Evolutionary conservation across 2,888 invertebrate genomes (phyloP).

Genomic region (Stenodera caucasica): DNA sequence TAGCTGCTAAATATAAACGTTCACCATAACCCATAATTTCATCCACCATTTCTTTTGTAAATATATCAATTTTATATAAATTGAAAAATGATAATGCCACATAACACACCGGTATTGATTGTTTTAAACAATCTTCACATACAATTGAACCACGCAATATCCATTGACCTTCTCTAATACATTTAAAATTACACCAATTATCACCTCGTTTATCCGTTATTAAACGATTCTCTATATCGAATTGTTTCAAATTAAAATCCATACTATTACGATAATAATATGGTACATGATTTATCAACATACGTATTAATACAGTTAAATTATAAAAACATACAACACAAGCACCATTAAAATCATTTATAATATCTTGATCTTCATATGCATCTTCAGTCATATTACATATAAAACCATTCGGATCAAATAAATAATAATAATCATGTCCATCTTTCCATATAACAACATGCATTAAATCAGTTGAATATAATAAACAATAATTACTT

Average conservation of each 20-base stretch:
- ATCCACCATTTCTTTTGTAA: conserved; percentile 63
- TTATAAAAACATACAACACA: conserved; percentile 47
- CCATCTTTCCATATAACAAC: conserved; percentile 9
- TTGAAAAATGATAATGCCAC: conserved; percentile 63
- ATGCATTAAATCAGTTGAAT: background rate
- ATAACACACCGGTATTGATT: conserved; percentile 62
- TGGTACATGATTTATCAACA: conserved; percentile 47
- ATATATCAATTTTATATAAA: conserved; percentile 61
- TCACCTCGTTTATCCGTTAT: conserved; percentile 38
- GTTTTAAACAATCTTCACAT: conserved; percentile 48
- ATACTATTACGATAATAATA: conserved; percentile 37
- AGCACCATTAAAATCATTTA: conserved; percentile 11
- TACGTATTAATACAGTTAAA: conserved; percentile 42
- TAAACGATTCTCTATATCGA: conserved; percentile 39
- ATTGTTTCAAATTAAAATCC: conserved; percentile 37
- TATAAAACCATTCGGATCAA: conserved; percentile 47
- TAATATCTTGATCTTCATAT: no score
- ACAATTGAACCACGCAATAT: conserved; percentile 49
- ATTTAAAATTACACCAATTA: conserved; percentile 50
- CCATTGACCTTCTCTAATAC: conserved; percentile 50
- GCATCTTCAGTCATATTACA: no score
- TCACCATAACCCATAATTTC: conserved; percentile 67
- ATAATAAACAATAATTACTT: background rate
- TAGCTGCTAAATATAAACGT: conserved; percentile 55
- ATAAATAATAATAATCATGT: conserved; percentile 44